Conservation (phyloP, 2,888 invertebrate genomes). For the Callosobruchus maculatus region DNA sequence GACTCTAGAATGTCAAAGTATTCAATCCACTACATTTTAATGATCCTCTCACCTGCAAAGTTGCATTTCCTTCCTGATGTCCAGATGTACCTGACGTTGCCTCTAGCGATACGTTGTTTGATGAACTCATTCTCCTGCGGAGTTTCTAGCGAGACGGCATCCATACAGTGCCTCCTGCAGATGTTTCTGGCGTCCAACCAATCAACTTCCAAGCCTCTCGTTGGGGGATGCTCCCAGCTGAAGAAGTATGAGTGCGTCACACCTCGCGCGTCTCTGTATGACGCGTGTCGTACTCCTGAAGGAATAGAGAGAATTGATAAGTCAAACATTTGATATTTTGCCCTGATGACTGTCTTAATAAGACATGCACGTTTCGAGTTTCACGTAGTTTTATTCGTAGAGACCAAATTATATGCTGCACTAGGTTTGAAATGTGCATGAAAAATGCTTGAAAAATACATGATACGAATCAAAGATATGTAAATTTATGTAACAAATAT, state of each 20-base stretch:
- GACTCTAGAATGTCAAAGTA: no score
- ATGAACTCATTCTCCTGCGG: conserved; percentile 89
- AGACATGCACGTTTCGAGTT: no score
- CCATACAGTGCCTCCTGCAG: conserved; percentile 90
- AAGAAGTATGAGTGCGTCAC: conserved; percentile 91
- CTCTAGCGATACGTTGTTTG: conserved; percentile 79
- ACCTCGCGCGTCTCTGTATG: conserved; percentile 82
- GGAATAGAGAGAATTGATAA: not conserved
- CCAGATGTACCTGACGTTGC: conserved; percentile 70
- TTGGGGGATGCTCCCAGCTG: conserved; percentile 86
- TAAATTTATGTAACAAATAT: no score
- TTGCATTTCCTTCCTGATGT: conserved; percentile 90
- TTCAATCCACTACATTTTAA: no score
- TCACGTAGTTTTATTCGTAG: no score
- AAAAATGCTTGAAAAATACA: no score
- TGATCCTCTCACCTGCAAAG: conserved; percentile 56
- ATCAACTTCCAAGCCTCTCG: conserved; percentile 74
- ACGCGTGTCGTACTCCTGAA: conserved; percentile 80
- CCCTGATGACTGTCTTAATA: no score
- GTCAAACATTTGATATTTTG: no score
- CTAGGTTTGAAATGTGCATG: no score
- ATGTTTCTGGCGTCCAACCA: conserved; percentile 90
- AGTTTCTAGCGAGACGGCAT: conserved; percentile 85
- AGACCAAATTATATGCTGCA: no score
- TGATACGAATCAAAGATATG: no score